These are phyloP conservation scores for Dendroctonus valens DNA, from an alignment of 1,140 invertebrate species.

Conservation along the genomic window DNA sequence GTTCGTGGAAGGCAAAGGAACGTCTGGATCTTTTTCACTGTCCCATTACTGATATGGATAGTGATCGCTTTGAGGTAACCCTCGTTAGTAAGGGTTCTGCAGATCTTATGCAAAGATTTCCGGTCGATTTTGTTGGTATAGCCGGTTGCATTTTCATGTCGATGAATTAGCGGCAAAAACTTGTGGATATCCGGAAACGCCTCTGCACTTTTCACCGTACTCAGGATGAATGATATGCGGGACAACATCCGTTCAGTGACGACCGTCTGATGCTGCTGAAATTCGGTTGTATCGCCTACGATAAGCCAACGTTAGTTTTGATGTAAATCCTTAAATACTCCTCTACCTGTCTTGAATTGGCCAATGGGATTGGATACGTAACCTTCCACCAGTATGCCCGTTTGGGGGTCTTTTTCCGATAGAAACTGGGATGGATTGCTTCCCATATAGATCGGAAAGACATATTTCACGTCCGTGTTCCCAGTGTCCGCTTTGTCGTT, in stretches of 20 bases:
- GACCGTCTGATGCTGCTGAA: neutral
- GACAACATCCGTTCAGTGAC: constrained; percentile 51
- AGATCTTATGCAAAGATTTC: constrained; percentile 60
- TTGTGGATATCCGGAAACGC: constrained; percentile 56
- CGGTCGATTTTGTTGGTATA: constrained; percentile 60
- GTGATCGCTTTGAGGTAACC: constrained; percentile 62
- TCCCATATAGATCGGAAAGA: neutral
- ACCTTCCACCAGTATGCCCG: constrained; percentile 9
- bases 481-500: neutral
- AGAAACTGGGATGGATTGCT: neutral
- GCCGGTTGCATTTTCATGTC: too few species aligned
- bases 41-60: constrained; percentile 54
- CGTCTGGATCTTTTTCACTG: constrained; percentile 52
- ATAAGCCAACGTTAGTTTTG: constrained; percentile 3
- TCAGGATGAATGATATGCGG: constrained; percentile 62
- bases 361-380: constrained; percentile 22
- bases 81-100: constrained; percentile 57
- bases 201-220: constrained; percentile 53
- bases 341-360: constrained; percentile 20
- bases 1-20: constrained; percentile 62
- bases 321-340: too few species aligned
- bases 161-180: too few species aligned
- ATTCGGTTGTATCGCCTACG: constrained; percentile 17
- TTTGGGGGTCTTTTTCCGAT: neutral
- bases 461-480: too few species aligned